A percentile compares a stretch with the other conserved stretches of the same genome.
Evolutionary conservation across 2,113 vertebrate species (phyloP).

Genomic region (Motacilla alba): DNA sequence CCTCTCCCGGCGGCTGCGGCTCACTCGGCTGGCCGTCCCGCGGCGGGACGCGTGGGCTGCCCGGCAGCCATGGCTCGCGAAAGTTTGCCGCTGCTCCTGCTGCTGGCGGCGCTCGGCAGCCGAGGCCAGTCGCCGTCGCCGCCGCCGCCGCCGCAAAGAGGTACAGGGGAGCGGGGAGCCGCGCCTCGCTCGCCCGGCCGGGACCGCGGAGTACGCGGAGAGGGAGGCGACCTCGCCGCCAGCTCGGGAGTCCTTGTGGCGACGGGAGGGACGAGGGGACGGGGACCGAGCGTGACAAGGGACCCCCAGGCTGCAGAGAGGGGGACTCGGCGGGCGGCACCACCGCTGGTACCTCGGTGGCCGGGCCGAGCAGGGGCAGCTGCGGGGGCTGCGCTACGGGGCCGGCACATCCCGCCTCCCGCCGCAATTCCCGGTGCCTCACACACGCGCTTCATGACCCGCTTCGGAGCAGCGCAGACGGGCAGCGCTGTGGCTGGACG

Average conservation of each 20-base stretch:
- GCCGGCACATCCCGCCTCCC: background rate
- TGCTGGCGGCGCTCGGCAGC: constrained; percentile 24
- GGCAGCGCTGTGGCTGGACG: background rate
- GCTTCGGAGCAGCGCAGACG: background rate
- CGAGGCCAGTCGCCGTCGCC: background rate
- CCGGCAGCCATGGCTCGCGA: background rate
- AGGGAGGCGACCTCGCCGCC: background rate
- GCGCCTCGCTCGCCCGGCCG: background rate
- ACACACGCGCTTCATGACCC: background rate
- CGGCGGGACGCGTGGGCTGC: background rate
- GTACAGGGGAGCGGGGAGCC: constrained; percentile 20
- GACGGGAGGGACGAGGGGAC: background rate
- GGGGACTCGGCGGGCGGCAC: background rate
- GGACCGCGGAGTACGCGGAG: background rate
- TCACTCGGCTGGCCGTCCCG: background rate
- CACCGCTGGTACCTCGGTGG: background rate
- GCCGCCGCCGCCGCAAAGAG: constrained; percentile 39
- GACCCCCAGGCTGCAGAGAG: background rate
- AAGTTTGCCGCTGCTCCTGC: background rate
- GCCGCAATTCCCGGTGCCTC: background rate
- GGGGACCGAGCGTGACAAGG: background rate
- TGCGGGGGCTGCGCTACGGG: background rate
- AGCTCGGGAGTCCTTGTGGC: background rate
- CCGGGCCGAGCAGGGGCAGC: background rate
- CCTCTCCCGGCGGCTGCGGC: no score